Percentiles rank a stretch among this genome's conserved stretches.
Conservation (phyloP, 2,888 invertebrate genomes). For the Cremastobaeus sp. region DNA sequence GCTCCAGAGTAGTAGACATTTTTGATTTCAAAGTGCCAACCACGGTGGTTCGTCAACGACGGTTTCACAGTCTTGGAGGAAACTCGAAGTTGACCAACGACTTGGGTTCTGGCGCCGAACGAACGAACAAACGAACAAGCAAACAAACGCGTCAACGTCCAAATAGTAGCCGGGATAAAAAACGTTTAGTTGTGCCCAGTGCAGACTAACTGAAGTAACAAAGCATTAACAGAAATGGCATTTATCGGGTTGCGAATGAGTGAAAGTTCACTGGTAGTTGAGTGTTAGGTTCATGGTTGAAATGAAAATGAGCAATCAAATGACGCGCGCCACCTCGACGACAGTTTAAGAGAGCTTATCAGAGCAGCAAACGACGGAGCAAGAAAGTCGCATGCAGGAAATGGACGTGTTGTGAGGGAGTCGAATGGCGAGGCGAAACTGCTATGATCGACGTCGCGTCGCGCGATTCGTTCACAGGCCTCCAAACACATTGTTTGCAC, state of each 20-base stretch:
- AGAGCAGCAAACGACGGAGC: conserved; percentile 63
- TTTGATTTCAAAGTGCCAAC: too few species aligned
- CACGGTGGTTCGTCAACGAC: too few species aligned
- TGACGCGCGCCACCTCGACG: conserved; percentile 50
- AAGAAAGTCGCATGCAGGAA: conserved; percentile 59
- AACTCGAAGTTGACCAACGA: too few species aligned
- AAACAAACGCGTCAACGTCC: too few species aligned
- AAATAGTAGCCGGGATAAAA: too few species aligned
- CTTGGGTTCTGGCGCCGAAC: too few species aligned
- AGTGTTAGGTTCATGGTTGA: conserved; percentile 19
- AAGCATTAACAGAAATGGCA: conserved; percentile 38
- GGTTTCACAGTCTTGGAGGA: too few species aligned
- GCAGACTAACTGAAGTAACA: too few species aligned
- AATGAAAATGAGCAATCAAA: conserved; percentile 21
- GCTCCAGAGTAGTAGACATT: too few species aligned
- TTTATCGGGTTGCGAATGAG: conserved; percentile 22
- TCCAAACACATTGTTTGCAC: conserved; percentile 94
- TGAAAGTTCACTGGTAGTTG: conserved; percentile 33
- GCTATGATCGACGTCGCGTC: conserved; percentile 54
- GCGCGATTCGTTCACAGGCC: conserved; percentile 79
- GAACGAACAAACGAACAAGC: conserved; percentile 3
- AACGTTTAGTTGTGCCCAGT: too few species aligned
- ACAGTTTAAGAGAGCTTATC: conserved; percentile 58
- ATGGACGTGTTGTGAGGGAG: conserved; percentile 17
- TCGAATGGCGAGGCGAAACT: conserved; percentile 56